phyloP scores from a whole-genome alignment of 2,797 vertebrate genomes.

The Pteronotus mesoamericanus region DNA sequence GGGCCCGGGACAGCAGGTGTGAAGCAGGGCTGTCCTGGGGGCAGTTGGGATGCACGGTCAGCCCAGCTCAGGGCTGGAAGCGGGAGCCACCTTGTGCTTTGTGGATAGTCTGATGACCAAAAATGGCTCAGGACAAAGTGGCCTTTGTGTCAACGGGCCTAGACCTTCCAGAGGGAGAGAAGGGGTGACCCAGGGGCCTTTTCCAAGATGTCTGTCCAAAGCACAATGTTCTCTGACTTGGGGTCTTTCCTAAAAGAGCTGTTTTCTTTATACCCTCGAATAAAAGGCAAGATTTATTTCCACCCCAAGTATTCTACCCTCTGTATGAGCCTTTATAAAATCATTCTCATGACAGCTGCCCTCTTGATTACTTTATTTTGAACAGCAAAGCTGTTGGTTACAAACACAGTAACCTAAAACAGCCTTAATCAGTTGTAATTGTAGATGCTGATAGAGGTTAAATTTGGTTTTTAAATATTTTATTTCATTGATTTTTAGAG shows the following conservation, averaged over 20 bases:
- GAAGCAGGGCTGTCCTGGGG: not conserved
- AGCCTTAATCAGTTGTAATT: conserved; percentile 12
- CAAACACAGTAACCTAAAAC: not conserved
- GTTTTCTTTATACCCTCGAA: not conserved
- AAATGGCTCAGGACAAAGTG: not conserved
- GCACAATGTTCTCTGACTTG: not conserved
- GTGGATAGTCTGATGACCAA: not conserved
- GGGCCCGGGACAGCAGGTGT: not conserved
- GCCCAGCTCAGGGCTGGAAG: not conserved
- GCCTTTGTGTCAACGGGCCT: not conserved
- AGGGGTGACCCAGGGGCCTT: not conserved
- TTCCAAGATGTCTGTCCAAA: not conserved
- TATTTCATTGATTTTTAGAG: not conserved
- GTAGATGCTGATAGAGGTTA: not conserved
- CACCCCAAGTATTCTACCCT: not conserved
- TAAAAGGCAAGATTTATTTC: not conserved
- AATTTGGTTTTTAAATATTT: conserved; percentile 33
- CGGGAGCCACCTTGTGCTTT: not conserved
- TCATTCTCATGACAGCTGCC: not conserved
- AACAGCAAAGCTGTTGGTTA: not conserved
- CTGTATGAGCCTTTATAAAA: not conserved
- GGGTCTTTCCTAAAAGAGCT: not conserved
- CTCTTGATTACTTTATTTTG: not conserved
- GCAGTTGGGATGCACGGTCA: not conserved
- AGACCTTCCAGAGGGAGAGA: not conserved